Percentiles rank a stretch among this genome's conserved stretches.
phyloP scores from a whole-genome alignment of 2,113 vertebrate species.

The Tetraodon nigroviridis region DNA sequence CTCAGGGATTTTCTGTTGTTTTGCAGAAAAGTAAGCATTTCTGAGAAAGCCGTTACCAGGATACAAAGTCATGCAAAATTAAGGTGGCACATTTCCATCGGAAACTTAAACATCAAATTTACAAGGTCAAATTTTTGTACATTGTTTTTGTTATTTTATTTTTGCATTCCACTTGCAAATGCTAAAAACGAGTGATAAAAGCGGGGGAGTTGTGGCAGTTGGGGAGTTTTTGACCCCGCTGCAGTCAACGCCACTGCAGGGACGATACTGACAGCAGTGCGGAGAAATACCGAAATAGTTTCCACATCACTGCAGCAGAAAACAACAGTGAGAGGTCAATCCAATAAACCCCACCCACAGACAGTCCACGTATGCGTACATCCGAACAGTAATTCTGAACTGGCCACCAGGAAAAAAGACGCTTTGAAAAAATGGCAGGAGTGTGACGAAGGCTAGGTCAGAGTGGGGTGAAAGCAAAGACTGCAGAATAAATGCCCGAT shows the following conservation, averaged over 20 bases:
- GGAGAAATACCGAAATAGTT: constrained; percentile 34
- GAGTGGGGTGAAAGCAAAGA: too few relatives aligned
- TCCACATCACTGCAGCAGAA: constrained; percentile 18
- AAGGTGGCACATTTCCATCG: too few relatives aligned
- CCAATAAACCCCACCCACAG: background rate
- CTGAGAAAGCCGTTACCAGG: too few relatives aligned
- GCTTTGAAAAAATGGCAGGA: constrained; percentile 6
- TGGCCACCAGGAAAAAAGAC: constrained; percentile 24
- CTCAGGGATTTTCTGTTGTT: too few relatives aligned
- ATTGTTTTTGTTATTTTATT: too few relatives aligned
- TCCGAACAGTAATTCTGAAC: constrained; percentile 15
- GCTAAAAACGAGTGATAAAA: too few relatives aligned
- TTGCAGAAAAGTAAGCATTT: too few relatives aligned
- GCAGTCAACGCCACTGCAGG: background rate
- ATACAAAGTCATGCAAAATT: too few relatives aligned
- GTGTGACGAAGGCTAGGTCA: background rate
- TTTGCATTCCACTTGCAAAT: too few relatives aligned
- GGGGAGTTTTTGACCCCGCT: constrained; percentile 41
- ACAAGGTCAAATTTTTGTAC: too few relatives aligned
- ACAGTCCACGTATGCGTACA: background rate
- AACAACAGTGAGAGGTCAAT: constrained; percentile 30
- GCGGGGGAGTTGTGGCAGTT: constrained; percentile 12
- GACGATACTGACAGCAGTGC: constrained; percentile 12
- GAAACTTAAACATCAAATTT: too few relatives aligned
- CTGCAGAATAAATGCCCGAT: too few relatives aligned